A percentile compares a stretch with the other conserved stretches of the same genome.
Evolutionary conservation across 2,113 vertebrate species (phyloP).

Genomic region (Tor tambroides): DNA sequence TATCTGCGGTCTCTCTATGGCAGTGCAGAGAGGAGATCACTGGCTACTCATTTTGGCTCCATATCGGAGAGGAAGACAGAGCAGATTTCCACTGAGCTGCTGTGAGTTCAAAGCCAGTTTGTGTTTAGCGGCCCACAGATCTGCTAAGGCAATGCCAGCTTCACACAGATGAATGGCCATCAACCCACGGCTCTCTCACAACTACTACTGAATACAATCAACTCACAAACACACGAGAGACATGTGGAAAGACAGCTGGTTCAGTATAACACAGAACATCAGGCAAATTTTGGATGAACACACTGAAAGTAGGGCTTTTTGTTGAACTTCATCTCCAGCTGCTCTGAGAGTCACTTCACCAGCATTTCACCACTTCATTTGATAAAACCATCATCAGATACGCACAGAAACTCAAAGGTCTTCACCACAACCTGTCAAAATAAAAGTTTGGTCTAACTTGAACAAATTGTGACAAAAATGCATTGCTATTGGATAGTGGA

Average conservation of each 20-base stretch:
- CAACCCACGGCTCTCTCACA: neutral
- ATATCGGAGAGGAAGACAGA: neutral
- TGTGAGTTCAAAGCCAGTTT: conserved; percentile 27
- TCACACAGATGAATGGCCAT: neutral
- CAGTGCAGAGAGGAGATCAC: neutral
- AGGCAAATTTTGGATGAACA: neutral
- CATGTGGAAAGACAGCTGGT: neutral
- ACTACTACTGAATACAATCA: neutral
- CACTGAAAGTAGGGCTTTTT: neutral
- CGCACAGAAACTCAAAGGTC: too few species aligned
- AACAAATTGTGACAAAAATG: too few species aligned
- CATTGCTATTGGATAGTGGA: neutral
- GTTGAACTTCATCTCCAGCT: neutral
- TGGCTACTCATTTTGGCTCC: conserved; percentile 7
- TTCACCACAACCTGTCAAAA: too few species aligned
- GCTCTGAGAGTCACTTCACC: too few species aligned
- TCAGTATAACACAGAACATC: neutral
- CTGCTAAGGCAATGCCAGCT: neutral
- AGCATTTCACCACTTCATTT: too few species aligned
- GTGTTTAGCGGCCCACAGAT: conserved; percentile 12
- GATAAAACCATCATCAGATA: too few species aligned
- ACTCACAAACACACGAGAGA: neutral
- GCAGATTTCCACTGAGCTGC: neutral
- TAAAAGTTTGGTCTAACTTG: too few species aligned
- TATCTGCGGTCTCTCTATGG: neutral